Base-by-base conservation (phyloP, 2,888 invertebrate genomes). In the Tupiocoris notatus region DNA sequence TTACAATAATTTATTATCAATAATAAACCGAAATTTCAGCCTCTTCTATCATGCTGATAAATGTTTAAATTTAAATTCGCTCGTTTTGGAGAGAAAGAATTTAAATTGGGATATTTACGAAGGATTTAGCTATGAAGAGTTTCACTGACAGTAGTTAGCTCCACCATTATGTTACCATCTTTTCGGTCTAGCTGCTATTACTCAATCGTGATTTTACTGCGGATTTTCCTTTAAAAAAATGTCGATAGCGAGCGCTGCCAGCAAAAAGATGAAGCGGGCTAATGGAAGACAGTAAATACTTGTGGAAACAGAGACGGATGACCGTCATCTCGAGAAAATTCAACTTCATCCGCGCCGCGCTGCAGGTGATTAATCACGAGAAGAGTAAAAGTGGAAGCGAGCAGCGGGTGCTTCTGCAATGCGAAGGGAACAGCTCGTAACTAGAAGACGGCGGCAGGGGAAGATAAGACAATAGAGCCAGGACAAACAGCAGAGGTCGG, bases 281-380 rank as follows among this genome's bases (percentile, higher is more conserved):
- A 17, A 24, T 22, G 6, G 64, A 18, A 25, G 24, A 7, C 17
- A 18, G 1, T 17, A 64, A n/a, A 16, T 25, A 39, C n/a, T 17
- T 24, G 54, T 65, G 65, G 39, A 3, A 39, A 39, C 39, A 39
- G 65, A 39, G 65, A 65, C 39, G 39, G 65, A 65, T 39, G 65
- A n/a, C n/a, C 39, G 39, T 2, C 1, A 39, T 39, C 39, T 25
- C 39, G 39, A 65, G 65, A 65, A 65, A 65, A 25, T 65, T 65
- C 39, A 39, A 25, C 39, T 65, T 24, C 65, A 65, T 65, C 65
- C 25, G 65, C 25, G 54, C 39, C 24, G 54, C 39, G 54, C 65
- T 65, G 25, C 65, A 65, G 39, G 65, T 39, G 65, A 65, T 65
- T 39, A 65, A 65, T 65, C 65, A 65, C 65, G 16, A 16, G 2